These are phyloP conservation scores for Menura novaehollandiae DNA, from an alignment of 2,113 vertebrate species.

Conservation along the genomic window DNA sequence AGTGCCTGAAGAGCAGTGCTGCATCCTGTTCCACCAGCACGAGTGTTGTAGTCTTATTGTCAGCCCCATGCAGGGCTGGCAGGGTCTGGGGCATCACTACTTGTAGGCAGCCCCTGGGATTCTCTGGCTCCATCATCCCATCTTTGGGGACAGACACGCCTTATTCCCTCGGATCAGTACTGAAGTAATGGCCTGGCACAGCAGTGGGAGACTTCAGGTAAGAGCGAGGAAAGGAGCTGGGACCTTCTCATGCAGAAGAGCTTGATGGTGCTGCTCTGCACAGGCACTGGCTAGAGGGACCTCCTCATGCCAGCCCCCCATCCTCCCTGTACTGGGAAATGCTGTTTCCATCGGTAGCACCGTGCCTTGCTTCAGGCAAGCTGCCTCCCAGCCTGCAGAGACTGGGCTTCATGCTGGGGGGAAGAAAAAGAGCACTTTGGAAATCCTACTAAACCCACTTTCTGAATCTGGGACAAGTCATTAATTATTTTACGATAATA, in stretches of 20 bases:
- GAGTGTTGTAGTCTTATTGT: rapidly evolving
- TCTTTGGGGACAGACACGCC: not conserved
- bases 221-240: not conserved
- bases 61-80: not conserved
- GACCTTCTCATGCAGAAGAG: not conserved
- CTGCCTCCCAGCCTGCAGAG: not conserved
- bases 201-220: not conserved
- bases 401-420: not conserved
- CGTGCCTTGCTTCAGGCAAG: not conserved
- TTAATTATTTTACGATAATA: not conserved
- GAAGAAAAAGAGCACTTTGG: not conserved
- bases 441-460: not conserved
- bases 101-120: not conserved
- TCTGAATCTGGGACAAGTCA: not conserved
- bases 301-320: not conserved
- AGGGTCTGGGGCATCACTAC: not conserved
- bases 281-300: not conserved
- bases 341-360: not conserved
- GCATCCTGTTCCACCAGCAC: not conserved
- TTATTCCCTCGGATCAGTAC: not conserved
- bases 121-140: not conserved
- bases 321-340: not conserved
- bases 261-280: not conserved
- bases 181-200: not conserved
- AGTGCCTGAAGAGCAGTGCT: not conserved